Evolutionary conservation across 2,113 vertebrate genomes (phyloP).

Genomic region (Meriones unguiculatus): DNA sequence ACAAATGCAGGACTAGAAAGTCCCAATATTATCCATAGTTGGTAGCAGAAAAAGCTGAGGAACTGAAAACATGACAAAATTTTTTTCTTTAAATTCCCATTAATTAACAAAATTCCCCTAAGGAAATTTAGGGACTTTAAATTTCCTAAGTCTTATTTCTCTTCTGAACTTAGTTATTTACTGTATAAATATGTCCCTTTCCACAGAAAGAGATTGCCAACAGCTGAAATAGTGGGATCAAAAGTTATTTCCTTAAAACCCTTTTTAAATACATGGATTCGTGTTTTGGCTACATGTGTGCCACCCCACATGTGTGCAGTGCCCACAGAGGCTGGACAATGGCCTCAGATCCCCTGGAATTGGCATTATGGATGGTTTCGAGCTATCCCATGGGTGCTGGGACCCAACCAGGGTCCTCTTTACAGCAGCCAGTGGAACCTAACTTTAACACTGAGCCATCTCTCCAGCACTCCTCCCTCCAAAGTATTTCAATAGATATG

Average conservation of each 20-base stretch:
- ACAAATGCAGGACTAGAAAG: constrained; percentile 63
- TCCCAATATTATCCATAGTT: constrained; percentile 1
- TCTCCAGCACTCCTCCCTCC: background rate
- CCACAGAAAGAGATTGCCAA: constrained; percentile 40
- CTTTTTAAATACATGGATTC: background rate
- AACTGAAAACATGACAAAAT: constrained; percentile 74
- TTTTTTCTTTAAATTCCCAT: constrained; percentile 43
- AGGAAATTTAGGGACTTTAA: constrained; percentile 80
- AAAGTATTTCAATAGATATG: constrained; percentile 20
- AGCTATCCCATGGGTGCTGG: background rate
- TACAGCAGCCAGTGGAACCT: background rate
- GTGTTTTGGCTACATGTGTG: background rate
- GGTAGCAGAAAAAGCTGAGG: constrained; percentile 53
- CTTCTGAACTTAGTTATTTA: constrained; percentile 47
- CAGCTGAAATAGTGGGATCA: background rate
- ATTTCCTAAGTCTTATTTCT: constrained; percentile 59
- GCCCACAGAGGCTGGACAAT: background rate
- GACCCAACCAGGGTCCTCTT: background rate
- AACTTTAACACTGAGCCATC: background rate
- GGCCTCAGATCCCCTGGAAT: no score
- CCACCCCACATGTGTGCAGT: background rate
- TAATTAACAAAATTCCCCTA: constrained; percentile 72
- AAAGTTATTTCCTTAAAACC: background rate
- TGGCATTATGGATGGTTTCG: background rate
- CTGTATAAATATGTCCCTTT: background rate